Evolutionary conservation across 2,888 invertebrate species (phyloP).

Genomic region (Lutraria lutraria): DNA sequence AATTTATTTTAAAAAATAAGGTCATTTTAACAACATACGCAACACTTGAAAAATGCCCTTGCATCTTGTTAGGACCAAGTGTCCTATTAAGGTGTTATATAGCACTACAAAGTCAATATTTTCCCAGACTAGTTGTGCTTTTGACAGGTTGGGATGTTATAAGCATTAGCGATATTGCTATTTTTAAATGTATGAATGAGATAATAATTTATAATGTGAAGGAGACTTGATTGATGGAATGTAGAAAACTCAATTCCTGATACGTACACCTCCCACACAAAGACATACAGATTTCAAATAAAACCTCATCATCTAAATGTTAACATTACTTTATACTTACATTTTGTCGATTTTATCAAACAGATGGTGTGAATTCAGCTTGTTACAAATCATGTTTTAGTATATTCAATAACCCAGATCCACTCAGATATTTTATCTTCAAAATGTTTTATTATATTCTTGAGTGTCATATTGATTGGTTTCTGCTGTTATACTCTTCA

Average conservation of each 20-base stretch:
- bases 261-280: neutral
- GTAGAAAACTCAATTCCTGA: neutral
- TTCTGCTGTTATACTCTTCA: neutral
- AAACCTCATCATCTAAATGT: neutral
- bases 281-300: neutral
- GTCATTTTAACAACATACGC: too few relatives aligned
- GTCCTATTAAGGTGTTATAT: too few relatives aligned
- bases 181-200: too few relatives aligned
- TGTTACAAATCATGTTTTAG: slow-evolving; percentile 16
- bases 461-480: neutral
- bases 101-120: too few relatives aligned
- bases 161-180: too few relatives aligned
- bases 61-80: too few relatives aligned
- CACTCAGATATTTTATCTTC: neutral
- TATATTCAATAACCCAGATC: neutral
- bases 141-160: too few relatives aligned
- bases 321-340: neutral
- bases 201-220: too few relatives aligned
- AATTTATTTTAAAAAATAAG: too few relatives aligned
- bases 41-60: too few relatives aligned
- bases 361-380: neutral
- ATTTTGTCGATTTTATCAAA: neutral
- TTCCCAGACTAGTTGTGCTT: too few relatives aligned
- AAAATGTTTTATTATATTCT: neutral
- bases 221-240: neutral